phyloP scores from a whole-genome alignment of 2,888 invertebrate genomes.

The Caenorhabditis uteleia region DNA sequence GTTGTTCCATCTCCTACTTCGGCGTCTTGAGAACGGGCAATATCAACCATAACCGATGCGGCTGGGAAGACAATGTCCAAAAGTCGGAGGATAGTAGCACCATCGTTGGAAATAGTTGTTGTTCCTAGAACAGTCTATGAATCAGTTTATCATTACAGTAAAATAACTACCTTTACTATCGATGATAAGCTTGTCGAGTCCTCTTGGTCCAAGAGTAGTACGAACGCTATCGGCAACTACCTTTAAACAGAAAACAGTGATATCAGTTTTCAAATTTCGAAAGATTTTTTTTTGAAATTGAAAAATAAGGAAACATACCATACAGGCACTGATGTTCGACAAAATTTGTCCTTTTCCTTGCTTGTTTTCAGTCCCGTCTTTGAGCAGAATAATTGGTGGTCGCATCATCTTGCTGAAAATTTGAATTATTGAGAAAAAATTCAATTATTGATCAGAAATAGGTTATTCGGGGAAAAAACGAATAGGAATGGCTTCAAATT shows the following conservation, averaged over 20 bases:
- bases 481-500: not conserved
- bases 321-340: conserved; percentile 69
- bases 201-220: conserved; percentile 95
- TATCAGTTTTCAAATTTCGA: not conserved
- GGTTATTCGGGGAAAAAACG: not conserved
- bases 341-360: conserved; percentile 80
- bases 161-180: conserved; percentile 75
- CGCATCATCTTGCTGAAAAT: conserved; percentile 53
- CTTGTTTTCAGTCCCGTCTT: conserved; percentile 88
- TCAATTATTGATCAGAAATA: not conserved
- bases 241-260: conserved; percentile 23
- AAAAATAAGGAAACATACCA: conserved; percentile 46
- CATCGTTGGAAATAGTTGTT: conserved; percentile 97
- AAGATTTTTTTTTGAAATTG: not conserved
- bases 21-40: conserved; percentile 87
- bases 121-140: conserved; percentile 73
- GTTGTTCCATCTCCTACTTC: conserved; percentile 94
- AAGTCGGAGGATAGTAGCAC: conserved; percentile 97
- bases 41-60: conserved; percentile 95
- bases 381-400: conserved; percentile 92
- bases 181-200: conserved; percentile 98
- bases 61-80: conserved; percentile 97
- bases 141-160: not conserved
- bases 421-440: conserved; percentile 3
- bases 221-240: conserved; percentile 90